Percentiles rank a stretch among this genome's conserved stretches.
Conservation (phyloP, 2,797 vertebrate genomes). For the Setipinna tenuifilis region DNA sequence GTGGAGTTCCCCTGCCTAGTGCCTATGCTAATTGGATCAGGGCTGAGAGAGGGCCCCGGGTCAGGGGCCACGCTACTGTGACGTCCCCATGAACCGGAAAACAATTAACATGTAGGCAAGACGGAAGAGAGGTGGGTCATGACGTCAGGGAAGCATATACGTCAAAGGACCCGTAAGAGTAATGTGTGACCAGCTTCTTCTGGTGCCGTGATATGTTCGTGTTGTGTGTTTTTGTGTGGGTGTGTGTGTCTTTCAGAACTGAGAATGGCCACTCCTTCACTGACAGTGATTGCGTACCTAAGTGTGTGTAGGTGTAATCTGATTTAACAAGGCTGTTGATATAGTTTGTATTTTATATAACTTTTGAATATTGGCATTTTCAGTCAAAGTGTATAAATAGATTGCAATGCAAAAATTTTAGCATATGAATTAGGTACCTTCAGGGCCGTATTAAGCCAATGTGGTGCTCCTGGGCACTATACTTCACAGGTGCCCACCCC, state of each 20-base stretch:
- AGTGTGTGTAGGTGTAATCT: slow-evolving; percentile 5
- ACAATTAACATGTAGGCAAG: slow-evolving; percentile 28
- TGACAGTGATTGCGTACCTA: neutral
- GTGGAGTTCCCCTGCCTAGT: slow-evolving; percentile 46
- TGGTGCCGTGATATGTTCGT: neutral
- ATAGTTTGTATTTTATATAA: neutral
- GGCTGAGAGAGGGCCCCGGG: slow-evolving; percentile 56
- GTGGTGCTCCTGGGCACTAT: no score
- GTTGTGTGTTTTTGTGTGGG: neutral
- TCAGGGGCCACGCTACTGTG: slow-evolving; percentile 41
- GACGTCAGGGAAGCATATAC: slow-evolving; percentile 11
- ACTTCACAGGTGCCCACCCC: no score
- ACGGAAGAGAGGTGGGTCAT: slow-evolving; percentile 4
- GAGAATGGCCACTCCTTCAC: neutral
- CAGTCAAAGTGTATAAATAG: neutral
- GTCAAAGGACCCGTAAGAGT: neutral
- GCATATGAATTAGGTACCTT: no score
- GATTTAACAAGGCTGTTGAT: neutral
- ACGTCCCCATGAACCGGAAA: slow-evolving; percentile 11
- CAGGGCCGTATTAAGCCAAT: no score
- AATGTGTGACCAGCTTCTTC: neutral
- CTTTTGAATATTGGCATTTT: neutral
- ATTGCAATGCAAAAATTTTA: neutral
- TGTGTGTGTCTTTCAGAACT: neutral
- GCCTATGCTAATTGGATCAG: slow-evolving; percentile 69